Evolutionary conservation across 2,113 vertebrate species (phyloP).

Genomic region (Bostrychus sinensis): DNA sequence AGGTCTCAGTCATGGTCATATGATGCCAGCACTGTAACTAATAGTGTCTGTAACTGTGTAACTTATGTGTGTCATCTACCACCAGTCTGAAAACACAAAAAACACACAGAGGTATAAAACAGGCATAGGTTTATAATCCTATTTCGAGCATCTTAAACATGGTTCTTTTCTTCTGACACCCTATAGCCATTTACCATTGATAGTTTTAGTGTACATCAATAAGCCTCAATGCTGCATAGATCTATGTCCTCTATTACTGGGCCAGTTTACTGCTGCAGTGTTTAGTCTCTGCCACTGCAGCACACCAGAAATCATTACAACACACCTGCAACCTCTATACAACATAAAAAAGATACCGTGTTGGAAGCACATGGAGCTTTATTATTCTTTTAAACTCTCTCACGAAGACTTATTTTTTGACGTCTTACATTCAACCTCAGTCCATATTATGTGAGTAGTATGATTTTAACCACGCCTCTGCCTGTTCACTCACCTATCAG

Average conservation of each 20-base stretch:
- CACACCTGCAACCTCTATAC: not conserved
- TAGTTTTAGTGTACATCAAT: not conserved
- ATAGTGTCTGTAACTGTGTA: constrained; percentile 12
- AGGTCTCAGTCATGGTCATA: constrained; percentile 15
- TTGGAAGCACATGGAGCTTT: not conserved
- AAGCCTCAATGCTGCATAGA: constrained; percentile 15
- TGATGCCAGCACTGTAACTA: constrained; percentile 14
- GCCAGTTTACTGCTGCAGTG: constrained; percentile 38
- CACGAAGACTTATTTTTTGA: not conserved
- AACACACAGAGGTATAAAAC: no score
- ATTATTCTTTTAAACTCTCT: not conserved
- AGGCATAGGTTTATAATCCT: no score
- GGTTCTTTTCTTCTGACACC: not conserved
- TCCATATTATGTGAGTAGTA: constrained; percentile 18
- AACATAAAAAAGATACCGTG: not conserved
- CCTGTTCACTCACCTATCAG: constrained; percentile 59
- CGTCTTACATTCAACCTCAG: constrained; percentile 13
- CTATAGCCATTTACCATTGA: constrained; percentile 25
- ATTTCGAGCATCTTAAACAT: no score
- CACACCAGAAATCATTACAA: constrained; percentile 14
- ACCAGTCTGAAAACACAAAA: not conserved
- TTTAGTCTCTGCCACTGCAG: constrained; percentile 59
- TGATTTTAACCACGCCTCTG: constrained; percentile 25
- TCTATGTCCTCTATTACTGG: constrained; percentile 37
- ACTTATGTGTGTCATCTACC: not conserved